Evolutionary conservation across 1,140 invertebrate species (phyloP).

Genomic region (Conopomorpha cramerella): DNA sequence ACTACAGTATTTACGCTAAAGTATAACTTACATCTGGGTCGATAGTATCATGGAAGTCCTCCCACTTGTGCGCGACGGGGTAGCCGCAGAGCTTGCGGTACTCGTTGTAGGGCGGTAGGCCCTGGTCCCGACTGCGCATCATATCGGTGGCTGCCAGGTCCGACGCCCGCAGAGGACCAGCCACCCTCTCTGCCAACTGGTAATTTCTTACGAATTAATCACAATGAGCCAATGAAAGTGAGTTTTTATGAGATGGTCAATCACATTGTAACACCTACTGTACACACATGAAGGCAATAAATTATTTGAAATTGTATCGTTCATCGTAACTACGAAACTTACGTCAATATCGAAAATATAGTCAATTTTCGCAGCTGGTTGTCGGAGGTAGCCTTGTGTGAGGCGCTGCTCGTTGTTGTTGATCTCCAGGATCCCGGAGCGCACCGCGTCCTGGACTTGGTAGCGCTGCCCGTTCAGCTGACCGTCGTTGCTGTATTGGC

Average conservation of each 20-base stretch:
- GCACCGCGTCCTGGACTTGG: conserved; percentile 7
- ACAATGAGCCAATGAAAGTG: too few relatives aligned
- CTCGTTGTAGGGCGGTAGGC: conserved; percentile 69
- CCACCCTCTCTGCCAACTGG: too few relatives aligned
- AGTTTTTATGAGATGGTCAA: too few relatives aligned
- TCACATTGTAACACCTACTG: too few relatives aligned
- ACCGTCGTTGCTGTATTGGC: conserved; percentile 11
- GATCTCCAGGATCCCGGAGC: conserved; percentile 9
- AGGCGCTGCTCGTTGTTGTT: conserved; percentile 15
- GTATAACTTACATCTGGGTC: conserved; percentile 7
- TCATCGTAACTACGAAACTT: too few relatives aligned
- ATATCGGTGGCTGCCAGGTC: conserved; percentile 72
- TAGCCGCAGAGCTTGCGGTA: conserved; percentile 69
- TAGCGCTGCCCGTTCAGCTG: conserved; percentile 4
- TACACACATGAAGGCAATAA: too few relatives aligned
- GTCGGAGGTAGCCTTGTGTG: conserved; percentile 8
- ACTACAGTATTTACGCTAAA: too few relatives aligned
- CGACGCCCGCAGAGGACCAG: too few relatives aligned
- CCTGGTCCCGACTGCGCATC: conserved; percentile 72
- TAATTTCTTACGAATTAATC: too few relatives aligned
- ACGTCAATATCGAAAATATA: conserved; percentile 14
- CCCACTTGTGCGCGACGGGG: conserved; percentile 47
- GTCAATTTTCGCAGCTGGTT: conserved; percentile 10
- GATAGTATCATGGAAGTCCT: conserved; percentile 57
- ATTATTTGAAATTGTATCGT: too few relatives aligned